Base-by-base conservation (phyloP, 1,140 invertebrate genomes). In the Condylostylus longicornis region DNA sequence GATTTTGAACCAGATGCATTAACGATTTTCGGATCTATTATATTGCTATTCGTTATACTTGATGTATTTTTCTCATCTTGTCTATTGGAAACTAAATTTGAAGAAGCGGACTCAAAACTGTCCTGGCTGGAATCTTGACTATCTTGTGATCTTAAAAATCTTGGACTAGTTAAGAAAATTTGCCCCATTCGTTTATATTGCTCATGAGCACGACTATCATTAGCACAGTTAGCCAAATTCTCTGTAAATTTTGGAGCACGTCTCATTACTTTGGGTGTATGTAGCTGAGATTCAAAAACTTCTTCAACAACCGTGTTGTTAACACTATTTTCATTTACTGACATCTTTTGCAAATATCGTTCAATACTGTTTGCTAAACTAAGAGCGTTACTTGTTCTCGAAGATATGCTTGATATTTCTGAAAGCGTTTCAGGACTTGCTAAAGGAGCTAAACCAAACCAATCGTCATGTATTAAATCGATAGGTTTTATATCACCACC, bases 371-470 rank as follows among this genome's bases (percentile, higher is more conserved):
- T 55, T 32, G 54, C 54, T 28, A 65, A 37, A 44, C 53, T 58
- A 15, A 58, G 51, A 12, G 64, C 56, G 40, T 65, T 69, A 41
- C 58, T 64, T 22, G 62, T 61, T 40, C 66, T 54, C 7, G 69
- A 71, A 39, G 65, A 68, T 20, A 72, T 74, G 45, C 73, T 76
- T 0, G 81, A 85, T 5, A 80, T 70, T 55, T 87, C 82, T 0
- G 82, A 86, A 3, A 87, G 54, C 2, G 80, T 86, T 56, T 90
- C 84, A 2, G 85, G 84, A 18, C 82, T 83, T 2, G 85, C 85
- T 15, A 90, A 52, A 0, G 85, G 84, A 0, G 84, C 84, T 15
- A 77, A 59, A 3, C 71, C 70, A 45, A 71, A 69, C 67, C 74
- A 77, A 46, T 77, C 74, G 35, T 74, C 71, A 42, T 70, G 67